A percentile compares a stretch with the other conserved stretches of the same genome.
phyloP scores from a whole-genome alignment of 2,888 invertebrate genomes.

The Rosalia funebris region DNA sequence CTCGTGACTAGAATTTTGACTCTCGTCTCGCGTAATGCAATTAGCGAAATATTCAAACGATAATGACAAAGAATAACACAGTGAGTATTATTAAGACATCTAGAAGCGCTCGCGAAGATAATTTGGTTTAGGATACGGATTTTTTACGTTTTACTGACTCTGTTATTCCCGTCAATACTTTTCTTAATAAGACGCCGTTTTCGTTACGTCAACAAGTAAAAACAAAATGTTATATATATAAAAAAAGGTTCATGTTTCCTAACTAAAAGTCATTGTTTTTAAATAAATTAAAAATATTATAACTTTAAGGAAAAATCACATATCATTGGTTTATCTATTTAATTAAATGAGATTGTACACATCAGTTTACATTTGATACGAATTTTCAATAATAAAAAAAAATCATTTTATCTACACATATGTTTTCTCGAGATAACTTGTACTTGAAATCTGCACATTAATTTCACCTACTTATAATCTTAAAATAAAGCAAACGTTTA shows the following conservation, averaged over 20 bases:
- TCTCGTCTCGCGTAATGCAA: slow-evolving; percentile 31
- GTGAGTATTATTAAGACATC: slow-evolving; percentile 20
- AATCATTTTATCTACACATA: background rate
- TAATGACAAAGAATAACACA: slow-evolving; percentile 34
- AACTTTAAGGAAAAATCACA: slow-evolving; percentile 41
- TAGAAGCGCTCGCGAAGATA: slow-evolving; percentile 24
- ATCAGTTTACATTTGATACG: background rate
- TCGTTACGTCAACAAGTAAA: slow-evolving; percentile 31
- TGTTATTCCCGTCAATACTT: slow-evolving; percentile 26
- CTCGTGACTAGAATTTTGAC: slow-evolving; percentile 51
- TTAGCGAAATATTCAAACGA: slow-evolving; percentile 35
- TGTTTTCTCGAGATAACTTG: background rate
- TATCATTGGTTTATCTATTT: slow-evolving; percentile 15
- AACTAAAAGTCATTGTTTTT: slow-evolving; percentile 21
- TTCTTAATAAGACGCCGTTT: slow-evolving; percentile 27
- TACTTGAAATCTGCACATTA: slow-evolving; percentile 1
- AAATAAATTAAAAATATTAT: slow-evolving; percentile 24
- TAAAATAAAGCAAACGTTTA: background rate
- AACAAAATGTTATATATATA: slow-evolving; percentile 27
- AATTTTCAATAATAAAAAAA: background rate
- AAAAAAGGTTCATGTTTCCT: slow-evolving; percentile 18
- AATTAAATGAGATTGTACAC: slow-evolving; percentile 16
- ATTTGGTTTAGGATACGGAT: slow-evolving; percentile 12
- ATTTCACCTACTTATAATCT: background rate
- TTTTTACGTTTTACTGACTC: slow-evolving; percentile 21